Base-by-base conservation (phyloP, 2,113 vertebrate species). In the Penelope pileata region DNA sequence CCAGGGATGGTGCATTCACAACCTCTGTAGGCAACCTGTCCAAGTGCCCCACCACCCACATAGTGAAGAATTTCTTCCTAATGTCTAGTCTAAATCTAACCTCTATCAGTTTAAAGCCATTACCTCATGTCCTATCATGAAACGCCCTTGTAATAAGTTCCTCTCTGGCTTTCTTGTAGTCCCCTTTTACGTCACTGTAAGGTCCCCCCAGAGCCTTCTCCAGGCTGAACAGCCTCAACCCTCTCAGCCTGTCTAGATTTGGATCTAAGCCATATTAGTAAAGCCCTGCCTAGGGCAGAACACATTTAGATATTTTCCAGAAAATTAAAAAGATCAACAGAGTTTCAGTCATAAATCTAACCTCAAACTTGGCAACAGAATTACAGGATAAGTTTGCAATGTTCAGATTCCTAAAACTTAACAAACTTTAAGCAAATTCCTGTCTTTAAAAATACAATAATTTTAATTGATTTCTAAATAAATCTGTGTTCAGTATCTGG, bases 321-420 rank as follows among this genome's bases (percentile, higher is more conserved):
- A 34, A 84, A 92, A 84, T 38, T 42, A n/a, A 10, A 68, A 86
- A 79, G 27, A 18, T 32, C 38, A 83, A 34, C 7, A 30, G 15
- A 53, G 4, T 72, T 70, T 87, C 38, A 62, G 21, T 10, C 16
- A 19, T 36, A 86, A 85, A 74, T 30, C 53, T 67, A 47, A 70
- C 10, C 10, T 80, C 1, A 8, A 14, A 11, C 11, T 74, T 50
- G 4, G 7, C 29, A 66, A 38, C 1, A 0, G 32, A 54, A 6
- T 1, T 36, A 32, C 2, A 43, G 8, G 11, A 29, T 24, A 77
- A 38, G 4, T 26, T 88, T 73, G 26, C 10, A 24, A 22, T 18
- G 14, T 50, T 62, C 22, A 70, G 54, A 75, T 50, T 74, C 29
- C 30, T 81, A 42, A 81, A 88, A 73, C 19, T 23, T 53, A 23